A percentile compares a stretch with the other conserved stretches of the same genome.
Conservation (phyloP, 2,888 invertebrate genomes). For the Folsomia manolachei region DNA sequence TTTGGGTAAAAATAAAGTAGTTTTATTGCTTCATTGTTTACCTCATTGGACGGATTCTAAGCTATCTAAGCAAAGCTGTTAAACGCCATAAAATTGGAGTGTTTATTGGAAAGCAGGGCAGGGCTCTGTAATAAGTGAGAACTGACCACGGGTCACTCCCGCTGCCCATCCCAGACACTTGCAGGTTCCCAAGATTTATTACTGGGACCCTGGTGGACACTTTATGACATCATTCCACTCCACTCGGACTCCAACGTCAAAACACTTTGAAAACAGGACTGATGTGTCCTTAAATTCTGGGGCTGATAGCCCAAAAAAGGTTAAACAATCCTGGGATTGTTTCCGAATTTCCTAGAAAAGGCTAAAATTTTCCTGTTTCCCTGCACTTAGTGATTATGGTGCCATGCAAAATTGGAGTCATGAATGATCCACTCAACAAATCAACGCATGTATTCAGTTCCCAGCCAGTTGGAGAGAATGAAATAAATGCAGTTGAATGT, state of each 20-base stretch:
- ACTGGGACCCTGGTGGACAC: conserved; percentile 29
- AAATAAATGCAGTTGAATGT: neutral
- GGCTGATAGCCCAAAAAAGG: too few relatives aligned
- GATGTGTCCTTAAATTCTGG: neutral
- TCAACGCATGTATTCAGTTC: neutral
- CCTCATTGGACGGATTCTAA: too few relatives aligned
- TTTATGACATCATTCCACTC: conserved; percentile 17
- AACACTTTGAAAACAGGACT: neutral
- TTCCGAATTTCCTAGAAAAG: neutral
- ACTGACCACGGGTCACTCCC: conserved; percentile 42
- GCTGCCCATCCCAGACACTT: conserved; percentile 18
- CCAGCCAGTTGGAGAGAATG: neutral
- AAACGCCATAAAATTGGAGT: too few relatives aligned
- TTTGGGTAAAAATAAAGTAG: too few relatives aligned
- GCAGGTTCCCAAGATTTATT: conserved; percentile 46
- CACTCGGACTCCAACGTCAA: neutral
- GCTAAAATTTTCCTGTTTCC: neutral
- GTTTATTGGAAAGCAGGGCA: too few relatives aligned
- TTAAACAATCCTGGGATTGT: too few relatives aligned
- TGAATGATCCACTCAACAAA: too few relatives aligned
- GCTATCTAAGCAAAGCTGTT: too few relatives aligned
- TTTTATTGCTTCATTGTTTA: too few relatives aligned
- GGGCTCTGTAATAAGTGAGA: too few relatives aligned
- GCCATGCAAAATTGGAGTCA: too few relatives aligned
- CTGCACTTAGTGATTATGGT: too few relatives aligned